These are phyloP conservation scores for Nemotelus pantherinus DNA, from an alignment of 2,888 invertebrate genomes.

Conservation along the genomic window DNA sequence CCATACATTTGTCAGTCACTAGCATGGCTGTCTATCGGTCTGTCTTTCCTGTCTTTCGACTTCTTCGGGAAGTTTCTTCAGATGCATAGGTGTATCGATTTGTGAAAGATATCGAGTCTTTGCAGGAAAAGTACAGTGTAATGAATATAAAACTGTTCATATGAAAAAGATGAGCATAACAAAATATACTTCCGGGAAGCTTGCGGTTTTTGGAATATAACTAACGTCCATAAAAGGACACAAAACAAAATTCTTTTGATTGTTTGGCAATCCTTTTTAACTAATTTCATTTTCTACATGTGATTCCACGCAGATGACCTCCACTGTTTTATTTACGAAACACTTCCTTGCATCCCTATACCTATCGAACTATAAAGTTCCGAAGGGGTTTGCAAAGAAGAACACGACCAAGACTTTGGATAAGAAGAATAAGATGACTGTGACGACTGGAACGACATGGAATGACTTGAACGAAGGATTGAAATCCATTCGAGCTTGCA, in stretches of 20 bases:
- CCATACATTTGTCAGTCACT: constrained; percentile 33
- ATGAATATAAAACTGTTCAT: too few species aligned
- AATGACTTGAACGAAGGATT: constrained; percentile 30
- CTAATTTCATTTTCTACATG: too few species aligned
- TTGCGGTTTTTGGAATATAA: too few species aligned
- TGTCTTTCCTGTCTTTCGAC: neutral
- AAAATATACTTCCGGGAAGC: too few species aligned
- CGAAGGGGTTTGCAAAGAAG: neutral
- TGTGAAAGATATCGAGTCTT: neutral
- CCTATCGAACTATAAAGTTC: constrained; percentile 7
- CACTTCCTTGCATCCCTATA: constrained; percentile 9
- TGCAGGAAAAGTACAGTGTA: too few species aligned
- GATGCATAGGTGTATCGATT: constrained; percentile 14
- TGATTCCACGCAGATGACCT: neutral
- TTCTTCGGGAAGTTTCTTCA: constrained; percentile 9
- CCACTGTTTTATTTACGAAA: neutral
- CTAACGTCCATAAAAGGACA: too few species aligned
- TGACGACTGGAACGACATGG: constrained; percentile 19
- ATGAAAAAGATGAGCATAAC: too few species aligned
- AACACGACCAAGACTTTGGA: neutral
- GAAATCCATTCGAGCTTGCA: constrained; percentile 27
- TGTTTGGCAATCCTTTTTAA: too few species aligned
- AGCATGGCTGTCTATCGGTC: neutral
- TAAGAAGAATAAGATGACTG: constrained; percentile 18
- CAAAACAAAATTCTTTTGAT: too few species aligned